These are phyloP conservation scores for Hydrotaea diabolus DNA, from an alignment of 2,888 invertebrate genomes.

Conservation along the genomic window DNA sequence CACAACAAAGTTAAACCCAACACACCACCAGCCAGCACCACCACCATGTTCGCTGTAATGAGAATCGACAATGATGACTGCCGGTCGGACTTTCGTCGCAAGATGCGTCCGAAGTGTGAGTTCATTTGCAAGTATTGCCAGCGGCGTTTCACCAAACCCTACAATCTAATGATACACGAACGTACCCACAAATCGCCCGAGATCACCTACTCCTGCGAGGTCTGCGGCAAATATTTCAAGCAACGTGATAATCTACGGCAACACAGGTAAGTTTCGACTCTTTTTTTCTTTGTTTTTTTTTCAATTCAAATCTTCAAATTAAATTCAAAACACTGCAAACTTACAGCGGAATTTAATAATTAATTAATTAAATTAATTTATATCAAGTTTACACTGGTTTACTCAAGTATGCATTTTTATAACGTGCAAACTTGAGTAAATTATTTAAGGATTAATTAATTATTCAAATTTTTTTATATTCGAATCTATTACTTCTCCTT, in stretches of 20 bases:
- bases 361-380: no score
- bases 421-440: no score
- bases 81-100: conserved; percentile 92
- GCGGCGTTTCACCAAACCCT: conserved; percentile 98
- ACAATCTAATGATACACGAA: conserved; percentile 99
- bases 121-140: conserved; percentile 99
- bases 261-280: conserved; percentile 90
- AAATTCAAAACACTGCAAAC: no score
- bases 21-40: no score
- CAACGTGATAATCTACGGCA: conserved; percentile 97
- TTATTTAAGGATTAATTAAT: no score
- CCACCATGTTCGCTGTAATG: conserved; percentile 93
- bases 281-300: no score
- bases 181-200: conserved; percentile 98
- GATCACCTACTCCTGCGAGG: conserved; percentile 97
- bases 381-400: no score
- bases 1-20: conserved; percentile 27
- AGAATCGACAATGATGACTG: conserved; percentile 93
- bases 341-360: no score
- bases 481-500: no score
- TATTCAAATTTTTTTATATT: no score
- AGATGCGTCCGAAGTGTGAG: conserved; percentile 96
- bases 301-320: no score
- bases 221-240: conserved; percentile 98
- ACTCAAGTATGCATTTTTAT: no score